These are phyloP conservation scores for Adela reaumurella DNA, from an alignment of 2,888 invertebrate species.

Conservation along the genomic window DNA sequence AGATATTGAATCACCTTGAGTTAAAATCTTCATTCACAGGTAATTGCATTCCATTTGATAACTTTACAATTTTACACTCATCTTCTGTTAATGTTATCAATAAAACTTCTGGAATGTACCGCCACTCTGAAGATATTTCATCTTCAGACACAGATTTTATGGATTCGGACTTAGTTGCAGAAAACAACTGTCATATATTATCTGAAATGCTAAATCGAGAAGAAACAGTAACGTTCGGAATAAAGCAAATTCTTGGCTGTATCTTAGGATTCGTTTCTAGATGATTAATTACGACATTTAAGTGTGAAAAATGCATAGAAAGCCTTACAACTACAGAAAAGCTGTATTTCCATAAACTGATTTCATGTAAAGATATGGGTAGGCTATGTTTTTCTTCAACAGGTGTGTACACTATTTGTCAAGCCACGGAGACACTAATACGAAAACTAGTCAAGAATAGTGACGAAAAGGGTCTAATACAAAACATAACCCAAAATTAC, in stretches of 20 bases:
- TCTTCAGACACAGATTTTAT: not conserved
- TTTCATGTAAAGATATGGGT: slow-evolving; percentile 11
- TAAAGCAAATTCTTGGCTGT: slow-evolving; percentile 3
- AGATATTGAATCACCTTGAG: not conserved
- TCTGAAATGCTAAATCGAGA: not conserved
- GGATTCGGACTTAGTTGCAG: not conserved
- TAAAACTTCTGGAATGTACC: not conserved
- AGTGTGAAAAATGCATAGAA: slow-evolving; percentile 6
- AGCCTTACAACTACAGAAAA: slow-evolving; percentile 7
- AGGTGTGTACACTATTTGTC: slow-evolving; percentile 12
- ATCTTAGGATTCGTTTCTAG: slow-evolving; percentile 3
- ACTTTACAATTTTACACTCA: not conserved
- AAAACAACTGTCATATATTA: too few species aligned
- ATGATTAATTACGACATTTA: not conserved
- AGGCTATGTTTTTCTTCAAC: slow-evolving; percentile 10
- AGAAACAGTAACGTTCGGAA: not conserved
- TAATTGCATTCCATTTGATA: not conserved
- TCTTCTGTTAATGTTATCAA: not conserved
- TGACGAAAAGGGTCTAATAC: not conserved
- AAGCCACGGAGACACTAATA: slow-evolving; percentile 1
- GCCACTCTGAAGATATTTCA: not conserved
- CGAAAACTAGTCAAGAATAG: not conserved
- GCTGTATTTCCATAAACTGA: slow-evolving; percentile 9
- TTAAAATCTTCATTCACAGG: not conserved
- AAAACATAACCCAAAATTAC: not conserved